Percentiles rank a stretch among this genome's conserved stretches.
Conservation (phyloP, 23 tunicate species). For the Ciona savignyi region DNA sequence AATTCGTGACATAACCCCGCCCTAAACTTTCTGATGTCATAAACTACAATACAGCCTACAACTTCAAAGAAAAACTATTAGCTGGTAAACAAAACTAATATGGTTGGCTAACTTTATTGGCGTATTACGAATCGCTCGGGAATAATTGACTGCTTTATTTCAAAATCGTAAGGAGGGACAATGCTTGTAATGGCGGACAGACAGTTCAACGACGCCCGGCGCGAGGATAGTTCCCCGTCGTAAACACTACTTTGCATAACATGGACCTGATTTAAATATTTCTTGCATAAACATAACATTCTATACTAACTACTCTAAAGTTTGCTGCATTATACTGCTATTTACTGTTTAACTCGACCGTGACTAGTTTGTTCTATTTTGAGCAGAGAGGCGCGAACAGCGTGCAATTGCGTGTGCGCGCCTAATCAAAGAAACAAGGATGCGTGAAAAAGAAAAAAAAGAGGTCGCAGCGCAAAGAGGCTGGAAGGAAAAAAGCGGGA, state of each 20-base stretch:
- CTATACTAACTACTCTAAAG: background rate
- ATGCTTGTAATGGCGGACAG: background rate
- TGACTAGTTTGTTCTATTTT: background rate
- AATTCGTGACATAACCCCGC: constrained; percentile 1
- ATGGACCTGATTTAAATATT: too few species aligned
- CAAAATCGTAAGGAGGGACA: background rate
- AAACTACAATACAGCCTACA: background rate
- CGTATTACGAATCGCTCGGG: background rate
- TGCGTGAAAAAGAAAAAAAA: background rate
- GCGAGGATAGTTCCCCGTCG: too few species aligned
- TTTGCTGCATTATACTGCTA: background rate
- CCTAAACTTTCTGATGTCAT: background rate
- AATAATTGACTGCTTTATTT: background rate
- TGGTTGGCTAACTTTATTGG: too few species aligned
- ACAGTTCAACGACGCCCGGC: background rate
- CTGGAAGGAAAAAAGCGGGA: background rate
- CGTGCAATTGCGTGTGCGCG: background rate
- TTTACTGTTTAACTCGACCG: background rate
- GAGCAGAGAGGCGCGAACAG: background rate
- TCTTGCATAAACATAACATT: background rate
- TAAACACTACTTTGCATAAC: too few species aligned
- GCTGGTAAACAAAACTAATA: too few species aligned
- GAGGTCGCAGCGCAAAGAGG: background rate
- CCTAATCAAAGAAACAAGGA: background rate
- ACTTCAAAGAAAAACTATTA: background rate